A percentile compares a stretch with the other conserved stretches of the same genome.
Conservation (phyloP, 2,797 vertebrate genomes). For the Microcaecilia unicolor region DNA sequence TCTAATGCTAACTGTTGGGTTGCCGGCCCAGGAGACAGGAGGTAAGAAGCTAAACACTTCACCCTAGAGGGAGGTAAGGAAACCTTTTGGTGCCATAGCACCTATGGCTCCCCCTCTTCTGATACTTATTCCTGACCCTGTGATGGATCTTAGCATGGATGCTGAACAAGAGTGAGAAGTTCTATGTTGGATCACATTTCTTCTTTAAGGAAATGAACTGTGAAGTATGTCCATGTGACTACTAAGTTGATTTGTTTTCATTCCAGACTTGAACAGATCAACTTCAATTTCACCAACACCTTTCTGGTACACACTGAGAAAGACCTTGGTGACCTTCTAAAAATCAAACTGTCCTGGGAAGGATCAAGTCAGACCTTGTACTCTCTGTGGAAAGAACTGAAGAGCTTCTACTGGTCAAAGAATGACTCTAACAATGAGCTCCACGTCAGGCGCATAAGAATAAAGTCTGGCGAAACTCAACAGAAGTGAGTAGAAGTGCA, state of each 20-base stretch:
- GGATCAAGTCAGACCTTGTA: slow-evolving; percentile 58
- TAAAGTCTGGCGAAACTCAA: slow-evolving; percentile 89
- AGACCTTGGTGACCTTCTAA: slow-evolving; percentile 81
- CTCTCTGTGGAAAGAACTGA: slow-evolving; percentile 67
- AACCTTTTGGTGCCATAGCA: no score
- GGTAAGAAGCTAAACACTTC: no score
- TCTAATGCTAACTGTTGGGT: no score
- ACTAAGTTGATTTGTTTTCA: not conserved
- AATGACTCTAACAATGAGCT: slow-evolving; percentile 43
- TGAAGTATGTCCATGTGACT: no score
- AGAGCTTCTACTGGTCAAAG: slow-evolving; percentile 48
- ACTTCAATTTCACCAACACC: slow-evolving; percentile 82
- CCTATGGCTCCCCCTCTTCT: no score
- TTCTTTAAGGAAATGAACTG: no score
- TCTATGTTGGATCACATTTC: no score
- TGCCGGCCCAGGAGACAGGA: no score
- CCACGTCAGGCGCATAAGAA: slow-evolving; percentile 73
- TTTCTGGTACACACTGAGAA: slow-evolving; percentile 87
- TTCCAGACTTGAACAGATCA: slow-evolving; percentile 59
- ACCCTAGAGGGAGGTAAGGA: no score
- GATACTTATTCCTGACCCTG: no score
- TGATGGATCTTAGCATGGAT: no score
- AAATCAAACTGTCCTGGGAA: slow-evolving; percentile 82
- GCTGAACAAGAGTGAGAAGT: no score
- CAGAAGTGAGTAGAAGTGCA: slow-evolving; percentile 81